Evolutionary conservation across 2,797 vertebrate species (phyloP).

Genomic region (Enteromius afrohamiltoni): DNA sequence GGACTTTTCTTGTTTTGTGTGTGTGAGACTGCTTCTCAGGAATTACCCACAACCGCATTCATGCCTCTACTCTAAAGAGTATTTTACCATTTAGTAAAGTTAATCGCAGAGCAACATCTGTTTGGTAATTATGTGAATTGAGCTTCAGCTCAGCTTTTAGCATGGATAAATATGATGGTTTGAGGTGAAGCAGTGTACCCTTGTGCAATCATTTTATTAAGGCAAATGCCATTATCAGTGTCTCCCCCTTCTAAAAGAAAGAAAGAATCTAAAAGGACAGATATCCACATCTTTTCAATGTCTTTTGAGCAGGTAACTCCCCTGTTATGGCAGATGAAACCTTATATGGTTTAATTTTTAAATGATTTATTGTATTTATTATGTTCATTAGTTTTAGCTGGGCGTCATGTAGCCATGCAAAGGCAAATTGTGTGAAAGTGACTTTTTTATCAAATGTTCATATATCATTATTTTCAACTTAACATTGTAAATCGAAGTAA

Average conservation of each 20-base stretch:
- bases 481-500: background rate
- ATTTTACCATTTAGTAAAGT: conserved; percentile 12
- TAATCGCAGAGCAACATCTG: background rate
- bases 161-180: conserved; percentile 1
- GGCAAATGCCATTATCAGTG: background rate
- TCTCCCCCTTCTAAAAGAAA: background rate
- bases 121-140: background rate
- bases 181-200: background rate
- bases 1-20: conserved; percentile 31
- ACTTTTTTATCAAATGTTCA: background rate
- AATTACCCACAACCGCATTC: conserved; percentile 30
- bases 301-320: background rate
- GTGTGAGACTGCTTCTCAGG: conserved; percentile 44
- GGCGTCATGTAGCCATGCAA: background rate
- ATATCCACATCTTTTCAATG: background rate
- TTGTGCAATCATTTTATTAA: background rate
- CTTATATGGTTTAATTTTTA: background rate
- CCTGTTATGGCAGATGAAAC: background rate
- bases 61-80: background rate
- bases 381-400: background rate
- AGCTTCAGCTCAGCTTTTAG: background rate
- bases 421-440: background rate
- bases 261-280: background rate
- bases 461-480: background rate
- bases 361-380: background rate